Evolutionary conservation across 2,797 vertebrate genomes (phyloP).

Genomic region (Xenopus petersii): DNA sequence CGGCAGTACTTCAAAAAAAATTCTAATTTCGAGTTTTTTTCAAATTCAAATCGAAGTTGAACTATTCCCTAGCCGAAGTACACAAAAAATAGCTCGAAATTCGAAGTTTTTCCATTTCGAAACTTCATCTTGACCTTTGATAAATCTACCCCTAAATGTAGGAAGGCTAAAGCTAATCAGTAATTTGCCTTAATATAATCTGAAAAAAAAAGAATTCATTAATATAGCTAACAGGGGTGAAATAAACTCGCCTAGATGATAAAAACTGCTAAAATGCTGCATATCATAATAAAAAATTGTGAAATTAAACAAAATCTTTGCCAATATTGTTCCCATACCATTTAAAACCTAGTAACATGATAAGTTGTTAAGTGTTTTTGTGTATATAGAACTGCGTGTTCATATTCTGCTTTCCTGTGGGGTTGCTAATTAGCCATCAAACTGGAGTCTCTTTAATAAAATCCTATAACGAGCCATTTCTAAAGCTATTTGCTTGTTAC

Average conservation of each 20-base stretch:
- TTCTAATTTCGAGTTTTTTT: too few species aligned
- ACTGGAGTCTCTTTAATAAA: conserved; percentile 28
- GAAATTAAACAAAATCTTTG: not conserved
- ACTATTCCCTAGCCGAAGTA: too few species aligned
- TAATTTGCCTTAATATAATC: too few species aligned
- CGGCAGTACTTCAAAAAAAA: too few species aligned
- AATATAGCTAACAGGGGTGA: too few species aligned
- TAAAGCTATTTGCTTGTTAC: not conserved
- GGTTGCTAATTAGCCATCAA: conserved; percentile 29
- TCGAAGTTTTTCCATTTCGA: too few species aligned
- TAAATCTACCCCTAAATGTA: too few species aligned
- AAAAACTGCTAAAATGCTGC: not conserved
- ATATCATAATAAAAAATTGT: not conserved
- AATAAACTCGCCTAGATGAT: not conserved
- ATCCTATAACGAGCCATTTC: not conserved
- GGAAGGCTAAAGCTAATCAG: too few species aligned
- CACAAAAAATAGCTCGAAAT: too few species aligned
- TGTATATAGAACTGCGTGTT: conserved; percentile 2
- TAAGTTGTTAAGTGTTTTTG: conserved; percentile 1
- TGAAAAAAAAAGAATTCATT: too few species aligned
- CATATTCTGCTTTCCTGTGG: conserved; percentile 12
- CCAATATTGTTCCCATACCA: not conserved
- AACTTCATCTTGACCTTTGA: too few species aligned
- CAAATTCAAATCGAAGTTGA: too few species aligned
- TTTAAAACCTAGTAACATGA: conserved; percentile 11